Conservation (phyloP, 2,797 vertebrate species). For the Microchirus variegatus region DNA sequence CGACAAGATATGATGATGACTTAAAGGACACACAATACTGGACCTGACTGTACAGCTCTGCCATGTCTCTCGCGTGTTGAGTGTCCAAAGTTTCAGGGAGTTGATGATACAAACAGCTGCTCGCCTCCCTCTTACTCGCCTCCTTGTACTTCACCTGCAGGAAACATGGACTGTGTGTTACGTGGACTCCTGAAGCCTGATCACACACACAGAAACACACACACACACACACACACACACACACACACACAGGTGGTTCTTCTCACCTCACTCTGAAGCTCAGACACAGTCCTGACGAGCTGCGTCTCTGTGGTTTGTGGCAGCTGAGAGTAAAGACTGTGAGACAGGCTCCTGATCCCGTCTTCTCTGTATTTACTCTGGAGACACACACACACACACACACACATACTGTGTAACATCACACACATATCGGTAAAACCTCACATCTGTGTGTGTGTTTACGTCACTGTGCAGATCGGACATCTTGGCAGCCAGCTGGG, state of each 20-base stretch:
- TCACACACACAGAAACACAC: too few species aligned
- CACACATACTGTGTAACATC: not conserved
- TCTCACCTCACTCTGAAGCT: slow-evolving; percentile 65
- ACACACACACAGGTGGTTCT: not conserved
- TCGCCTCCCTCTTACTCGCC: slow-evolving; percentile 81
- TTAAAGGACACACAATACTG: too few species aligned
- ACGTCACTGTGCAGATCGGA: slow-evolving; percentile 84
- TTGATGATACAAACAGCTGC: slow-evolving; percentile 84
- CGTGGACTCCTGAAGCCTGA: too few species aligned
- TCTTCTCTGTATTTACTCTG: slow-evolving; percentile 89
- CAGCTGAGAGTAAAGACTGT: slow-evolving; percentile 87
- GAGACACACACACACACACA: not conserved
- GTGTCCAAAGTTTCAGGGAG: slow-evolving; percentile 90
- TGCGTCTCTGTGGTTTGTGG: slow-evolving; percentile 86
- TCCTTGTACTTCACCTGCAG: slow-evolving; percentile 88
- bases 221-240: too few species aligned
- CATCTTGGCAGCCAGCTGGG: slow-evolving; percentile 69
- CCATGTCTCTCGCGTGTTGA: slow-evolving; percentile 66
- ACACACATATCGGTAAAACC: not conserved
- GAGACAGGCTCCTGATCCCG: slow-evolving; percentile 76
- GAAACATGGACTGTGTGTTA: not conserved
- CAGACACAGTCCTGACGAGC: slow-evolving; percentile 24
- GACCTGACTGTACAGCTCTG: slow-evolving; percentile 71
- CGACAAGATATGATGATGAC: too few species aligned
- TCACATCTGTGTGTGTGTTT: not conserved